Percentiles rank a stretch among this genome's conserved stretches.
phyloP scores from a whole-genome alignment of 2,113 vertebrate species.

The Raja brachyura region DNA sequence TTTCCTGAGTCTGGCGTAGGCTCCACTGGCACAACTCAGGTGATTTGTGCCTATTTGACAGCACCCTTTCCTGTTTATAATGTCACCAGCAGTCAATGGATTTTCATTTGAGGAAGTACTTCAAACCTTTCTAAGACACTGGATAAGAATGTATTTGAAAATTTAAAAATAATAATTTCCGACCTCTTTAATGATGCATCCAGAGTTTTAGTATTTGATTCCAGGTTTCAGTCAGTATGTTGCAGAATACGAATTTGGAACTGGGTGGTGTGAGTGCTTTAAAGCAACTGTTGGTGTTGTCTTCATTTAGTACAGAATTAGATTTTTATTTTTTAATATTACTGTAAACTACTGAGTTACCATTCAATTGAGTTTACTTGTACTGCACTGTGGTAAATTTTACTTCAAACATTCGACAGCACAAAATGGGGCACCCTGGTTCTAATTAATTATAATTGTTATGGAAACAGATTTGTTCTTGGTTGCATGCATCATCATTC shows the following conservation, averaged over 20 bases:
- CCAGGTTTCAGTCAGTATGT: neutral
- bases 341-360: neutral
- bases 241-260: neutral
- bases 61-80: neutral
- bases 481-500: too few relatives aligned
- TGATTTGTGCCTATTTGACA: neutral
- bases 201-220: neutral
- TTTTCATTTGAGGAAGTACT: neutral
- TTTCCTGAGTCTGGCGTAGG: too few relatives aligned
- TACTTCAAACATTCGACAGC: neutral
- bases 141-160: neutral
- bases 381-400: neutral
- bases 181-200: neutral
- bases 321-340: neutral
- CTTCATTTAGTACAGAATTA: neutral
- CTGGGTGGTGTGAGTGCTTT: neutral
- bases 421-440: neutral
- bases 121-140: neutral
- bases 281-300: neutral
- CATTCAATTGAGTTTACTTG: neutral
- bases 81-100: neutral
- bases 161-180: too few relatives aligned
- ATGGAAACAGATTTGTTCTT: neutral
- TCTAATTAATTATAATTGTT: neutral
- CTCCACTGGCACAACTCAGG: too few relatives aligned